These are phyloP conservation scores for Prochilodus magdalenae DNA, from an alignment of 2,113 vertebrate genomes.

Conservation along the genomic window DNA sequence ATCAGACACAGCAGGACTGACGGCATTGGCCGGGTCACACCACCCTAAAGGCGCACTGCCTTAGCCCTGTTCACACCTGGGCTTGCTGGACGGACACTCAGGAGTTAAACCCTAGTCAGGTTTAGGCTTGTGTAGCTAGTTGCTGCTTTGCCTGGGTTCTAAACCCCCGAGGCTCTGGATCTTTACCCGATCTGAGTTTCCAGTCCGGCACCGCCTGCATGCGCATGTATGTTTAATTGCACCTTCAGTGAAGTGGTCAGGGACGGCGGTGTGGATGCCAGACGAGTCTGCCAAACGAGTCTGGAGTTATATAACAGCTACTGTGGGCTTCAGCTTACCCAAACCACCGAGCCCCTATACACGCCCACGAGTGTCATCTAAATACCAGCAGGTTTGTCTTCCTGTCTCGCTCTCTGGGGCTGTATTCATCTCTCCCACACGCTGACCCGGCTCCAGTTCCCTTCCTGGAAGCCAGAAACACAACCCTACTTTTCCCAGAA, in stretches of 20 bases:
- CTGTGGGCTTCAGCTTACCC: constrained; percentile 12
- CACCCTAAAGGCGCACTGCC: no score
- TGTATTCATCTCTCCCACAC: constrained; percentile 32
- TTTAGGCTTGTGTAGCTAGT: neutral
- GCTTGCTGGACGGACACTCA: no score
- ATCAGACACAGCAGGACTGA: no score
- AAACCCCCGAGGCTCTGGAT: neutral
- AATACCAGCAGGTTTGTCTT: constrained; percentile 45
- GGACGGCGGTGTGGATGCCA: neutral
- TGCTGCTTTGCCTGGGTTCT: neutral
- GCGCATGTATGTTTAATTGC: neutral
- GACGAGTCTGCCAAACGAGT: neutral
- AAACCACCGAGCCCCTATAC: constrained; percentile 8
- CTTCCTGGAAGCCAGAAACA: constrained; percentile 46
- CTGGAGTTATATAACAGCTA: neutral
- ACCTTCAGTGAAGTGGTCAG: neutral
- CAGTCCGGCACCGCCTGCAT: neutral
- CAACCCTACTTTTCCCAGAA: constrained; percentile 49
- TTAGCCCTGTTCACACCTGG: no score
- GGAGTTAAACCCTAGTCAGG: no score
- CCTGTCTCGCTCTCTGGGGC: constrained; percentile 11
- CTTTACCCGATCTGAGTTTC: neutral
- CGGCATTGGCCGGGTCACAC: no score
- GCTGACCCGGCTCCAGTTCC: constrained; percentile 26
- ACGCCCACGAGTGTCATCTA: constrained; percentile 34